These are phyloP conservation scores for Iphiclides podalirius DNA, from an alignment of 2,888 invertebrate species.

Conservation along the genomic window DNA sequence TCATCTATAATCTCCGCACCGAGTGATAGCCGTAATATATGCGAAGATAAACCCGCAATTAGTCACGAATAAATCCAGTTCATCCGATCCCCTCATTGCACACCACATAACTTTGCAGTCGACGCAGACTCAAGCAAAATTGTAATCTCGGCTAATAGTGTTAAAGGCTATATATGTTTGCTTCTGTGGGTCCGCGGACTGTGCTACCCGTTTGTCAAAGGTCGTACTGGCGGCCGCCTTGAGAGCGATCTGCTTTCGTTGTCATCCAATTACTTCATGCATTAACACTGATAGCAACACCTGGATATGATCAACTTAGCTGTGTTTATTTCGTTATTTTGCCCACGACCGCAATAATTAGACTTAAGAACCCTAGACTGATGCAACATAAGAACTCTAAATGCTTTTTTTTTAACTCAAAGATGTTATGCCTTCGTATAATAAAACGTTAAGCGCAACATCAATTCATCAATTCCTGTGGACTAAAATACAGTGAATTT, in stretches of 20 bases:
- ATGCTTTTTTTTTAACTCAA: too few species aligned
- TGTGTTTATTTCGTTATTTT: too few species aligned
- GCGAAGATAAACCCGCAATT: slow-evolving; percentile 17
- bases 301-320: too few species aligned
- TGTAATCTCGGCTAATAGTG: not conserved
- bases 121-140: not conserved
- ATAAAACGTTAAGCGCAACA: too few species aligned
- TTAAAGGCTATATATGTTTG: too few species aligned
- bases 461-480: too few species aligned
- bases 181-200: too few species aligned
- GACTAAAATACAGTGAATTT: too few species aligned
- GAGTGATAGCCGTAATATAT: slow-evolving; percentile 7
- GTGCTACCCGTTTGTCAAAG: slow-evolving; percentile 20
- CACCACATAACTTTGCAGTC: not conserved
- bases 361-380: too few species aligned
- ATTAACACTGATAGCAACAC: slow-evolving; percentile 1
- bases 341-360: too few species aligned
- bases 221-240: slow-evolving; percentile 20
- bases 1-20: slow-evolving; percentile 1
- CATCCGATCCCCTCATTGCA: slow-evolving; percentile 11
- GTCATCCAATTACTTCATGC: slow-evolving; percentile 20
- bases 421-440: too few species aligned
- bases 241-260: slow-evolving; percentile 23
- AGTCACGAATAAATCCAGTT: slow-evolving; percentile 21
- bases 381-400: too few species aligned